These are phyloP conservation scores for Sebastes taczanowskii DNA, from an alignment of 2,797 vertebrate species.

Conservation along the genomic window DNA sequence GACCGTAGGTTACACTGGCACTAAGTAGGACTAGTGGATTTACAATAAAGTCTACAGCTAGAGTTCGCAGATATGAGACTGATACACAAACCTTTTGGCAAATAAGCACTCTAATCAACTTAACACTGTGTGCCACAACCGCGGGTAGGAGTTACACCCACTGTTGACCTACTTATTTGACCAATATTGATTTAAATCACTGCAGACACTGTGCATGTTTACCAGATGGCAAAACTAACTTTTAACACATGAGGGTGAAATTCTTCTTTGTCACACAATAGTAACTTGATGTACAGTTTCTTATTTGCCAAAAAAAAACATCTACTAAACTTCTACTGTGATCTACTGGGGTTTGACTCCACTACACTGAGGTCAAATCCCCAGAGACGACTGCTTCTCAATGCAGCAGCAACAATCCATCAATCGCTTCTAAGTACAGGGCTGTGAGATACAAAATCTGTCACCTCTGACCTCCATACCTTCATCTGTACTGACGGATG, in stretches of 20 bases:
- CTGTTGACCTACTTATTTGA: slow-evolving; percentile 41
- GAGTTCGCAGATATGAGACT: not conserved
- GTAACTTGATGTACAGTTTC: not conserved
- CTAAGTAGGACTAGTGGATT: not conserved
- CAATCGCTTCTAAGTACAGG: slow-evolving; percentile 37
- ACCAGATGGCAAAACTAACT: not conserved
- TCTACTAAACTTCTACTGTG: not conserved
- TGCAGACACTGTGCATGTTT: slow-evolving; percentile 1
- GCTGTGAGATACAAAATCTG: slow-evolving; percentile 31
- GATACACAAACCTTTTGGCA: slow-evolving; percentile 24
- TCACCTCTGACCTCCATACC: slow-evolving; percentile 58
- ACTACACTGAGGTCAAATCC: slow-evolving; percentile 29
- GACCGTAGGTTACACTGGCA: not conserved
- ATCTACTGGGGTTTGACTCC: slow-evolving; percentile 26
- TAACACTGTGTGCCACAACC: not conserved
- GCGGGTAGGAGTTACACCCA: slow-evolving; percentile 11
- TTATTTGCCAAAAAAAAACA: slow-evolving; percentile 26
- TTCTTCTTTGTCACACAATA: not conserved
- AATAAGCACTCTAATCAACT: slow-evolving; percentile 34
- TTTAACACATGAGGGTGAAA: not conserved
- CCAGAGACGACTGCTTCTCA: slow-evolving; percentile 1
- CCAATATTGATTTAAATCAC: slow-evolving; percentile 40
- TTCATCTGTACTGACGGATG: slow-evolving; percentile 47
- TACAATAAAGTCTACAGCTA: not conserved
- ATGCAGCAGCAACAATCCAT: slow-evolving; percentile 44